Conservation (phyloP, 2,113 vertebrate species). For the Barbus barbus region DNA sequence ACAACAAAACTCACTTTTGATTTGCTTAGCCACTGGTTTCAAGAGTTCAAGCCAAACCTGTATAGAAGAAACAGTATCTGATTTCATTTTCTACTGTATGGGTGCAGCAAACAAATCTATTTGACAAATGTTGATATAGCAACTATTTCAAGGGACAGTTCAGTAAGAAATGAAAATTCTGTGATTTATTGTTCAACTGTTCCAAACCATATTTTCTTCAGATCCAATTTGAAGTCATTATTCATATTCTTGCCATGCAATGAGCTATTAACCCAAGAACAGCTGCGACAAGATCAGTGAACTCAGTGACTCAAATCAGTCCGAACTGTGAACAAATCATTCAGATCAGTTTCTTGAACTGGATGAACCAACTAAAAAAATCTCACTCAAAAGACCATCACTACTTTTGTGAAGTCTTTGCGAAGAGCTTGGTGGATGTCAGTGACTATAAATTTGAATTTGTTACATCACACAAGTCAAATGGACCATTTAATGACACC, state of each 20-base stretch:
- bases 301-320: neutral
- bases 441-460: neutral
- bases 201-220: neutral
- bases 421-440: neutral
- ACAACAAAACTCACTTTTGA: slow-evolving; percentile 66
- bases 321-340: neutral
- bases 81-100: too few species aligned
- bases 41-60: slow-evolving; percentile 94
- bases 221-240: neutral
- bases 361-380: too few species aligned
- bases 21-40: slow-evolving; percentile 90
- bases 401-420: too few species aligned
- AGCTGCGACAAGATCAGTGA: neutral
- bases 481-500: neutral
- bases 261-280: too few species aligned
- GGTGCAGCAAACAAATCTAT: too few species aligned
- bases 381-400: too few species aligned
- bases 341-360: neutral
- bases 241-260: neutral
- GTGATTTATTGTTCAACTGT: neutral
- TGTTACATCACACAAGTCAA: too few species aligned
- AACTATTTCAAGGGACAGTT: neutral
- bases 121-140: too few species aligned
- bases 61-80: slow-evolving; percentile 47
- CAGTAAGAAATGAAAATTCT: neutral